Conservation (phyloP, 2,113 vertebrate genomes). For the Prolemur simus region DNA sequence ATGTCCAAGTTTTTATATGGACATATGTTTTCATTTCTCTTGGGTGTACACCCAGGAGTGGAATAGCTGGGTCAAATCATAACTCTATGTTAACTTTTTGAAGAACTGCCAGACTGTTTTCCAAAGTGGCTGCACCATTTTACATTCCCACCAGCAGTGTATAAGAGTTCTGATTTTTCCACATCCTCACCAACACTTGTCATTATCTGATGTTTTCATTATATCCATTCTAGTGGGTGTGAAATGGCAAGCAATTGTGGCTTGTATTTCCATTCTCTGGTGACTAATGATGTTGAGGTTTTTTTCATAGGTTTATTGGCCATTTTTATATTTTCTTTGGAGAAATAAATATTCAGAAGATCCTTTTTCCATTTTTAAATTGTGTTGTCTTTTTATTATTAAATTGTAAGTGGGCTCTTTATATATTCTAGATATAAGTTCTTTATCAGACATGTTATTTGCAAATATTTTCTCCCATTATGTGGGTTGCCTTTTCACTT, state of each 20-base stretch:
- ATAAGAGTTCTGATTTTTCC: not conserved
- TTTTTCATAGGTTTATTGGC: not conserved
- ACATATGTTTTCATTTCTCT: not conserved
- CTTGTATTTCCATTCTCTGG: constrained; percentile 13
- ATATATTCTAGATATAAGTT: not conserved
- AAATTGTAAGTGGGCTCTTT: not conserved
- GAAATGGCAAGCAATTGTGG: not conserved
- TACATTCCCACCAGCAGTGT: not conserved
- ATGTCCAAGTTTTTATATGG: not conserved
- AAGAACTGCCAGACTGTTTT: not conserved
- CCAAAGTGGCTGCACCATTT: not conserved
- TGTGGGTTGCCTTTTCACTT: not conserved
- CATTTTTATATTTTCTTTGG: not conserved
- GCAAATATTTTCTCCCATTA: not conserved
- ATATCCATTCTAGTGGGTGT: not conserved
- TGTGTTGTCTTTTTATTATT: not conserved
- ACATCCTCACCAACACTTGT: not conserved
- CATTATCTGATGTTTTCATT: not conserved
- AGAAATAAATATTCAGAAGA: not conserved
- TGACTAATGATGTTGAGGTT: not conserved
- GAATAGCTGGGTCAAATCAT: not conserved
- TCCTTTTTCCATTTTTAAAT: not conserved
- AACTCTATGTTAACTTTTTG: not conserved
- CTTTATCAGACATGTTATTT: not conserved
- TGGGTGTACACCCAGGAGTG: not conserved